Evolutionary conservation across 2,113 vertebrate genomes (phyloP), one percentile per base, ranked within the genome.

Genomic region (Stigmatopora argus): DNA sequence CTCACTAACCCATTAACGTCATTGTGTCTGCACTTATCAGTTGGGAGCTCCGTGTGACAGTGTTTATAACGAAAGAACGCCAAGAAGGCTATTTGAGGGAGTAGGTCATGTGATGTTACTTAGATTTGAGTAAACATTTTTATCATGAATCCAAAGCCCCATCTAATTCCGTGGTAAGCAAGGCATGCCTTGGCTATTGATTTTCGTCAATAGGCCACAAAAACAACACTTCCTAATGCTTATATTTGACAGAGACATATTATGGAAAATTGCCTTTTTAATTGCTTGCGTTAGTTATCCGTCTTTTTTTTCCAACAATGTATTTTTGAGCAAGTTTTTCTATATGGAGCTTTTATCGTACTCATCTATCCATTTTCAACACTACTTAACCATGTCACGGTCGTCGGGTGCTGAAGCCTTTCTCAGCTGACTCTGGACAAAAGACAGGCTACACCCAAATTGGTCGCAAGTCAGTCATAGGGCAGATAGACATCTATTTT

Each of bases 1-100:
- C 79, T 85, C 83, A 71, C 83, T 73, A 76, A 87, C 59, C 76
- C 78, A 87, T 86, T 84, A 85, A 73, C 47, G 69, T 71, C 56
- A 69, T 75, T 45, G 62, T 38, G 80, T 80, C 64, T 60, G 73
- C 47, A 21, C 64, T 83, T 74, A 73, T 78, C 78, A 77, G 70
- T 52, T 3, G 62, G 60, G 60, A 58, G 66, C 46, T 4, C n/a
- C n/a, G n/a, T 41, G 67, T 60, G 53, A 74, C 78, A 56, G 41
- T 31, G 9, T 67, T 65, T 80, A 74, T 78, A 31, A 51, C 3
- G 56, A 60, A 69, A 64, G 68, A 47, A 45, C 65, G 59, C 46
- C 14, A 64, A 0, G 26, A 19, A 18, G 35, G 53, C 3, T 35
- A 3, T 26, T 26, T 51, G 53, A 49, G 26, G 59, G 70, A 45